phyloP scores from a whole-genome alignment of 2,113 vertebrate species.

The Ameiurus melas region DNA sequence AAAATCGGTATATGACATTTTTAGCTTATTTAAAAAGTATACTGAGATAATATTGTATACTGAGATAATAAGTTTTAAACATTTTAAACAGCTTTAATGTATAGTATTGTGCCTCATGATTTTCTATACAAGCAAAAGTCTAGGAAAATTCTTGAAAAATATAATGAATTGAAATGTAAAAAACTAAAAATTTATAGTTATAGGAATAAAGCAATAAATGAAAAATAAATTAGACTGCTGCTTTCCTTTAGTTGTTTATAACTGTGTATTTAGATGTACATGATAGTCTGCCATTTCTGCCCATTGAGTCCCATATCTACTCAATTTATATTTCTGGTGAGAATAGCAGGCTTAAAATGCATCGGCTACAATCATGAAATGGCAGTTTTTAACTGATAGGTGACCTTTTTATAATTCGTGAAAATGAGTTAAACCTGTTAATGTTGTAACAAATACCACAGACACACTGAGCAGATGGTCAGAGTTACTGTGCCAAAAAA shows the following conservation, averaged over 20 bases:
- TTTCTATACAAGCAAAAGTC: neutral
- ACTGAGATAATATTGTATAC: neutral
- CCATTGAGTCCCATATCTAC: neutral
- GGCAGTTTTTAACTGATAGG: neutral
- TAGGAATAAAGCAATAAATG: neutral
- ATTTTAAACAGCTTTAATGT: neutral
- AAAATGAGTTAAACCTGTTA: neutral
- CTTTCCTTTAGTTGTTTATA: neutral
- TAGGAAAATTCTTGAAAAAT: neutral
- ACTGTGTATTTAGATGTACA: neutral
- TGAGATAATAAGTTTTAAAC: too few species aligned
- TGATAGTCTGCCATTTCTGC: neutral
- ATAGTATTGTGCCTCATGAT: neutral
- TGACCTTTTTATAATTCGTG: neutral
- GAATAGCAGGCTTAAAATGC: neutral
- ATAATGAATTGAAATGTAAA: neutral
- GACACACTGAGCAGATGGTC: conserved; percentile 19
- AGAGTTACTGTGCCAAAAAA: conserved; percentile 13
- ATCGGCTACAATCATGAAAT: neutral
- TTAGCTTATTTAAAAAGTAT: neutral
- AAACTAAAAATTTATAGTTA: neutral
- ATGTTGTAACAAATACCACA: neutral
- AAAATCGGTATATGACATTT: neutral
- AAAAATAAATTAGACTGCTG: neutral
- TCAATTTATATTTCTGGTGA: neutral